A percentile compares a stretch with the other conserved stretches of the same genome.
These are phyloP conservation scores for Trilocha varians DNA, from an alignment of 2,888 invertebrate genomes.

Conservation along the genomic window DNA sequence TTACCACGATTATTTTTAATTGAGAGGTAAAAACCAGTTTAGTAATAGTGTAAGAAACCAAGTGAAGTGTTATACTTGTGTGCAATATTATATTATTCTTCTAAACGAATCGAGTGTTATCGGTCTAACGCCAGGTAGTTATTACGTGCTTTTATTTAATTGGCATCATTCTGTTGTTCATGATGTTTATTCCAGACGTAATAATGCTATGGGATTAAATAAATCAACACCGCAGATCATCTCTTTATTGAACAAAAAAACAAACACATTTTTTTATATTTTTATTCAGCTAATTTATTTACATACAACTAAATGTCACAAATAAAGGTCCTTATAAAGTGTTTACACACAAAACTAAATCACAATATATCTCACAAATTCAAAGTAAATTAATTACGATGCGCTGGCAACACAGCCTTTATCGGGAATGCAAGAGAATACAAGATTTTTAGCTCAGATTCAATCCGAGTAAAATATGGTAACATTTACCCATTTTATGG, in stretches of 20 bases:
- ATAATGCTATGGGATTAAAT: too few relatives aligned
- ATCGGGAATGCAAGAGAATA: not conserved
- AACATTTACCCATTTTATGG: not conserved
- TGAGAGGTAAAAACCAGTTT: too few relatives aligned
- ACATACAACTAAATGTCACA: constrained; percentile 1
- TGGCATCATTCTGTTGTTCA: too few relatives aligned
- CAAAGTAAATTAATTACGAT: not conserved
- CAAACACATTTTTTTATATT: not conserved
- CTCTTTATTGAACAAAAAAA: not conserved
- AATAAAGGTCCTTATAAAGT: not conserved
- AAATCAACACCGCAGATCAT: too few relatives aligned
- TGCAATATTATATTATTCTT: too few relatives aligned
- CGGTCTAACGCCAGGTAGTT: too few relatives aligned
- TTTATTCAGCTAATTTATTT: constrained; percentile 1
- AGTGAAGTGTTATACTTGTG: too few relatives aligned
- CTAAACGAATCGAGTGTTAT: too few relatives aligned
- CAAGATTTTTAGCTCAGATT: not conserved
- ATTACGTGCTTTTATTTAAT: too few relatives aligned
- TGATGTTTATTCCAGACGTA: too few relatives aligned
- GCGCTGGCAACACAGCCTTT: not conserved
- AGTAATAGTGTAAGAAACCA: too few relatives aligned
- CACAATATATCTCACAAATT: not conserved
- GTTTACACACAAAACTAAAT: not conserved
- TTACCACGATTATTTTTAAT: too few relatives aligned
- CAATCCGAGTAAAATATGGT: not conserved